Conservation (phyloP, 2,888 invertebrate genomes). For the Lochmaea capreae region DNA sequence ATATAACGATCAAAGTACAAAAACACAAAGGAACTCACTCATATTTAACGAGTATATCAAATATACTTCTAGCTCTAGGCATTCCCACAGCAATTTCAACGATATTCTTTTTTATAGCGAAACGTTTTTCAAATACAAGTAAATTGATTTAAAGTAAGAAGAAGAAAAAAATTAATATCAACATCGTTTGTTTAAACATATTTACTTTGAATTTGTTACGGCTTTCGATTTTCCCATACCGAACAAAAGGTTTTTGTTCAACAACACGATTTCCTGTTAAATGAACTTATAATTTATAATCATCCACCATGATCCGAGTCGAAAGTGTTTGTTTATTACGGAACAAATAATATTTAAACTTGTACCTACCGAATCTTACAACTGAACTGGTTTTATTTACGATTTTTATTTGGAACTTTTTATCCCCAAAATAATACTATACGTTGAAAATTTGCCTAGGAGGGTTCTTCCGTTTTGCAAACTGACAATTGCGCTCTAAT, state of each 20-base stretch:
- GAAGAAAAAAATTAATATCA: background rate
- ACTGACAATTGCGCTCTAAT: too few species aligned
- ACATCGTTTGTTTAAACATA: constrained; percentile 12
- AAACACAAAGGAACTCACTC: background rate
- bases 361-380: background rate
- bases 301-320: constrained; percentile 36
- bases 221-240: constrained; percentile 33
- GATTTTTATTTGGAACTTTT: too few species aligned
- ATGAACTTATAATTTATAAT: constrained; percentile 38
- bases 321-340: constrained; percentile 34
- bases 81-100: background rate
- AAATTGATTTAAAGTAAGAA: constrained; percentile 2
- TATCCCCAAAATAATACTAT: too few species aligned
- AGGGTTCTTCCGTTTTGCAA: too few species aligned
- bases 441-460: too few species aligned
- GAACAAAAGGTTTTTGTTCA: constrained; percentile 26
- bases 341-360: constrained; percentile 33
- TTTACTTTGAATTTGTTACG: constrained; percentile 24
- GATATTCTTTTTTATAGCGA: background rate
- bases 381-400: background rate
- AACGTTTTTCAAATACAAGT: background rate
- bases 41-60: background rate
- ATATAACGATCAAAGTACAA: background rate
- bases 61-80: too few species aligned
- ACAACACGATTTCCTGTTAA: constrained; percentile 24